Percentiles rank a stretch among this genome's conserved stretches.
phyloP scores from a whole-genome alignment of 2,888 invertebrate genomes.

The Chouioia cunea region DNA sequence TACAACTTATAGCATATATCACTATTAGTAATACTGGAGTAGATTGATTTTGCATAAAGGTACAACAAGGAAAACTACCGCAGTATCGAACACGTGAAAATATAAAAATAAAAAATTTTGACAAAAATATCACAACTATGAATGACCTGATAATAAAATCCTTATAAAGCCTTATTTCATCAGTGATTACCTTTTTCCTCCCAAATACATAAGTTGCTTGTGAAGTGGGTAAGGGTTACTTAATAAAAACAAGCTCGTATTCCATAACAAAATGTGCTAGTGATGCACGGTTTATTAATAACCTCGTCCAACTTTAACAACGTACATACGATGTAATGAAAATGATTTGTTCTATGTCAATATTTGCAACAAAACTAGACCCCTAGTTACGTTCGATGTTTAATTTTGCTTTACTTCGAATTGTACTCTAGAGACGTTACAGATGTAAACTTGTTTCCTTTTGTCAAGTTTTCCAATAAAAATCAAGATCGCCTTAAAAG shows the following conservation, averaged over 20 bases:
- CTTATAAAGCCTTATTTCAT: background rate
- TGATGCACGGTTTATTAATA: conserved; percentile 63
- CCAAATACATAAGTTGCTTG: no score
- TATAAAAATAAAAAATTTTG: background rate
- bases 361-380: conserved; percentile 59
- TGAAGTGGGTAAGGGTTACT: background rate
- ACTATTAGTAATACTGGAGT: no score
- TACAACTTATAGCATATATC: no score
- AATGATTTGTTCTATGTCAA: conserved; percentile 59
- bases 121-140: background rate
- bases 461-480: conserved; percentile 11
- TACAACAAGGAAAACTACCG: no score
- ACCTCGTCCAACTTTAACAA: conserved; percentile 69
- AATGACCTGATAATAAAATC: conserved; percentile 10
- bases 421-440: conserved; percentile 34
- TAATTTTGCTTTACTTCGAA: no score
- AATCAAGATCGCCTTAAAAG: conserved; percentile 10
- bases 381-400: no score
- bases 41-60: no score
- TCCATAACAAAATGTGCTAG: conserved; percentile 62
- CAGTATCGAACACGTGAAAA: conserved; percentile 6
- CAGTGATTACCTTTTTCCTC: no score
- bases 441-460: conserved; percentile 39
- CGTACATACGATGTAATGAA: conserved; percentile 68
- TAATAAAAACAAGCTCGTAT: conserved; percentile 51